Evolutionary conservation across 2,113 vertebrate species (phyloP).

Genomic region (Vireo altiloquus): DNA sequence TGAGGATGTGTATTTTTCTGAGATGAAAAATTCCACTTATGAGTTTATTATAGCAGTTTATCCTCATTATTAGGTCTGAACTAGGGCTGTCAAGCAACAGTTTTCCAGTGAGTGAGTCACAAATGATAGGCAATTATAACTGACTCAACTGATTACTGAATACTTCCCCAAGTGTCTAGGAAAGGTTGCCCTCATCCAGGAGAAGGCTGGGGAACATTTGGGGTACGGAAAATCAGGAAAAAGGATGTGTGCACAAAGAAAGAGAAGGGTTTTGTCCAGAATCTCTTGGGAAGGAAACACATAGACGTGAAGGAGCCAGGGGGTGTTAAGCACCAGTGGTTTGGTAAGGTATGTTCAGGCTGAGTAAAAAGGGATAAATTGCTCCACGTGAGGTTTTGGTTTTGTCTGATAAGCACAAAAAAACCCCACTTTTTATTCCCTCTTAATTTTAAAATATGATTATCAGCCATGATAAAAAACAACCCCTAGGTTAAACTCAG

Average conservation of each 20-base stretch:
- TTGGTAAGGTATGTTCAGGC: background rate
- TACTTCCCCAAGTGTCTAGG: background rate
- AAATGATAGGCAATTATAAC: constrained; percentile 7
- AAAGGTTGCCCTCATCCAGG: background rate
- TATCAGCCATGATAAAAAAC: background rate
- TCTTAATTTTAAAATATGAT: background rate
- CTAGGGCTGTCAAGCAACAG: background rate
- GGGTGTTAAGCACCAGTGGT: background rate
- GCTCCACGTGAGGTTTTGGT: background rate
- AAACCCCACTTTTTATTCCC: background rate
- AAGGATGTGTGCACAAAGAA: background rate
- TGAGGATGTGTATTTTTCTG: background rate
- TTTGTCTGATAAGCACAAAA: background rate
- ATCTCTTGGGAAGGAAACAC: background rate
- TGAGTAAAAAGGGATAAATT: background rate
- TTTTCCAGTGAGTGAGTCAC: background rate
- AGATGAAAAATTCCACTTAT: background rate
- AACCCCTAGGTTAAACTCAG: background rate
- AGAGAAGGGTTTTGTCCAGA: background rate
- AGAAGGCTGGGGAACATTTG: background rate
- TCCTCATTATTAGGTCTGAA: background rate
- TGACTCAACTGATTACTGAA: background rate
- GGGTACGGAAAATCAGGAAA: background rate
- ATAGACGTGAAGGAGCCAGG: background rate
- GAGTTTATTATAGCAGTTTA: constrained; percentile 9